A percentile compares a stretch with the other conserved stretches of the same genome.
Conservation (phyloP, 2,888 invertebrate genomes). For the Galerucella pusilla region DNA sequence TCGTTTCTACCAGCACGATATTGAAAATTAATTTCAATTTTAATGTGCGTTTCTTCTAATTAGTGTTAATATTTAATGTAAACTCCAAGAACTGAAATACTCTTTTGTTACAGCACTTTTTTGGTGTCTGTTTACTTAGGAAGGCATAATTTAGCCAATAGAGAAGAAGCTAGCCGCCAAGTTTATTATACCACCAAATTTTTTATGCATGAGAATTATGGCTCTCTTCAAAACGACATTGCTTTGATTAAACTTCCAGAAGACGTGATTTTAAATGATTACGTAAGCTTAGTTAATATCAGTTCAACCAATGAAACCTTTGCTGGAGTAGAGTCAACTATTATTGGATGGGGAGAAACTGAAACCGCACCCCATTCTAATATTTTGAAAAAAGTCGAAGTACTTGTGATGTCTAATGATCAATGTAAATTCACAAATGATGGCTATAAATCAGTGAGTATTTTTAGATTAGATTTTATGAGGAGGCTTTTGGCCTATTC, state of each 20-base stretch:
- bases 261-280: slow-evolving; percentile 37
- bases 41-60: background rate
- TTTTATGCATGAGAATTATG: slow-evolving; percentile 20
- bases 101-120: slow-evolving; percentile 36
- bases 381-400: slow-evolving; percentile 38
- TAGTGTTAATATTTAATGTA: too few species aligned
- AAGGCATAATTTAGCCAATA: slow-evolving; percentile 34
- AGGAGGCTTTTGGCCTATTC: too few species aligned
- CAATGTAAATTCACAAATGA: slow-evolving; percentile 26
- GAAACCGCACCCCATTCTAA: slow-evolving; percentile 24
- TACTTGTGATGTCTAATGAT: slow-evolving; percentile 38
- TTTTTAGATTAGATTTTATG: background rate
- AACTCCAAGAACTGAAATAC: background rate
- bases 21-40: too few species aligned
- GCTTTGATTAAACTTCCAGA: slow-evolving; percentile 41
- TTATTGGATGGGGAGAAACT: slow-evolving; percentile 43
- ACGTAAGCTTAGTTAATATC: slow-evolving; percentile 33
- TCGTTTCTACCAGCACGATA: too few species aligned
- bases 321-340: slow-evolving; percentile 29
- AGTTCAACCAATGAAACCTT: slow-evolving; percentile 26
- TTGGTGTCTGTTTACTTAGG: slow-evolving; percentile 38
- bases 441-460: slow-evolving; percentile 17
- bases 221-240: slow-evolving; percentile 29
- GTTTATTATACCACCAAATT: background rate
- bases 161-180: slow-evolving; percentile 19